A percentile compares a stretch with the other conserved stretches of the same genome.
Evolutionary conservation across 2,113 vertebrate species (phyloP).

Genomic region (Tursiops truncatus): DNA sequence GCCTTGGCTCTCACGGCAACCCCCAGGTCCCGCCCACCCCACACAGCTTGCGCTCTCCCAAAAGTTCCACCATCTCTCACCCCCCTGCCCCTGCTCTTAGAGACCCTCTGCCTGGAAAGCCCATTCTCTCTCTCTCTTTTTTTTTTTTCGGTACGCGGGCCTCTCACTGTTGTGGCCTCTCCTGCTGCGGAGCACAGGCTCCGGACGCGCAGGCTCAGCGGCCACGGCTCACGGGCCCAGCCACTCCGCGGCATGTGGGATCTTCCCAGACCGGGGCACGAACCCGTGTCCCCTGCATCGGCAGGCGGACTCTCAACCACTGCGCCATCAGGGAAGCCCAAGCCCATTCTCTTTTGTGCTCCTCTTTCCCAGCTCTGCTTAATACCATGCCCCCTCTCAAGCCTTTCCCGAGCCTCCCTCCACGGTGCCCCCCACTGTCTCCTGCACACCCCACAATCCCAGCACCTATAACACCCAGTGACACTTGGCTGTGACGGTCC

Average conservation of each 20-base stretch:
- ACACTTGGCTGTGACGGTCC: neutral
- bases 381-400: neutral
- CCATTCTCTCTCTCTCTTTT: too few species aligned
- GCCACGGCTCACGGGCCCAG: too few species aligned
- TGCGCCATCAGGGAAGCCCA: too few species aligned
- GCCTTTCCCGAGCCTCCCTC: neutral
- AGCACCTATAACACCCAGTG: fast-evolving
- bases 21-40: fast-evolving
- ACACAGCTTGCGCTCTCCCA: neutral
- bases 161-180: too few species aligned
- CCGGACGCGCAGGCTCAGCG: too few species aligned
- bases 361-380: neutral
- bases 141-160: too few species aligned
- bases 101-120: neutral
- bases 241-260: fast-evolving
- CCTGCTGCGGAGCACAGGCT: too few species aligned
- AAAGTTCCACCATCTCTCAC: neutral
- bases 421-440: too few species aligned
- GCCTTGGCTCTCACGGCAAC: neutral
- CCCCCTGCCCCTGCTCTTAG: neutral
- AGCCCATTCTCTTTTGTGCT: neutral
- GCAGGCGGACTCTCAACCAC: too few species aligned
- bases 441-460: neutral
- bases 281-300: too few species aligned
- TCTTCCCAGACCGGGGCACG: too few species aligned